Evolutionary conservation across 2,113 vertebrate species (phyloP), one percentile per base, ranked within the genome.

Genomic region (Scalopus aquaticus): DNA sequence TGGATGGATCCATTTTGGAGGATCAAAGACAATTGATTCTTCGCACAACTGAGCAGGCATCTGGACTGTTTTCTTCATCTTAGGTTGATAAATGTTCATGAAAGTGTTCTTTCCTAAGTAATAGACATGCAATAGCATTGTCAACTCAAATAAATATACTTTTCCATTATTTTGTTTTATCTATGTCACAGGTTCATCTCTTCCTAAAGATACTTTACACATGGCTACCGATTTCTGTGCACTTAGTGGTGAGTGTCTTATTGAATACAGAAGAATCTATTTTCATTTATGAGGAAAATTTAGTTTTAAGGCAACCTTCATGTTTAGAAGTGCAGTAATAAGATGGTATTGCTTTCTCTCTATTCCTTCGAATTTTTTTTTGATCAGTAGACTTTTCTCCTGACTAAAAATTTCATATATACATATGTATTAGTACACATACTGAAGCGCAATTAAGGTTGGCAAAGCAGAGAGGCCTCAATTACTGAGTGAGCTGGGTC

Each of bases 141-240:
- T 89, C 17, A 51, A 54, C 60, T 42, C 73, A 65, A 22, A 84
- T 39, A 62, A 56, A 62, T n/a, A 28, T 32, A 44, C 32, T 20
- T 91, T 70, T 65, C 24, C 42, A 15, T 62, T 73, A 26, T 60
- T 69, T 94, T 77, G 35, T 64, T 42, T 60, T 76, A 46, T 42
- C 42, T 86, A 16, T 69, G 22, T 81, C 17, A 88, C 13, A 58
- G 17, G 62, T 28, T 56, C 56, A 86, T 49, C 28, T 85, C 46
- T 30, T 85, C 73, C 32, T 77, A 39, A 56, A 46, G 65, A 56
- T 76, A 39, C n/a, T 91, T 95, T 88, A 94, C 78, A 73, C 30
- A 60, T 72, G 8, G 20, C 42, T 82, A 54, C 28, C 28, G 74
- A 32, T 81, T 60, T 94, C 32, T 77, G 9, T 46, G 49, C n/a